Evolutionary conservation across 2,113 vertebrate genomes (phyloP), one percentile per base, ranked within the genome.

Genomic region (Nycticebus coucang): DNA sequence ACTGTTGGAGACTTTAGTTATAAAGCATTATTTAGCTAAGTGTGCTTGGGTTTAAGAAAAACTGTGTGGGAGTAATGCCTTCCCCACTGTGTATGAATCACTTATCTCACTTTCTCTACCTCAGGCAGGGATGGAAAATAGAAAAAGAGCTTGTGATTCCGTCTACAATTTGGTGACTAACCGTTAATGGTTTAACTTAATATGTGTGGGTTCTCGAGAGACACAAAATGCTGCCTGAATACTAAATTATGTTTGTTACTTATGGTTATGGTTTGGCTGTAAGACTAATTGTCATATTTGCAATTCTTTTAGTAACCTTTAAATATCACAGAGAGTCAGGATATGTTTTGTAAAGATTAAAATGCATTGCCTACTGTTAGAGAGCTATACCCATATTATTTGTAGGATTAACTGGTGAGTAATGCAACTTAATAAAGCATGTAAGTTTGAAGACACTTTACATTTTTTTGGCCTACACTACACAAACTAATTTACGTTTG

Each of bases 231-330:
- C 69, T 78, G 0, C 24, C 53, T 75, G 35, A 91, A 86, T 37
- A 37, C 28, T 60, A 62, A 91, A 80, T 91, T 97, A 30, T 80
- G 89, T 87, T 95, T 97, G 41, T 93, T 96, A 95, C 35, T 69
- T 92, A 66, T 4, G 72, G 18, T 66, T 87, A 59, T 55, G 71
- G 71, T 87, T 95, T 95, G 87, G 26, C 69, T 95, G 9, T 45
- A 86, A 24, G 22, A 37, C 86, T 92, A 96, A 95, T 53, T 85
- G 69, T 10, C 74, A 28, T 75, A 83, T 95, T 97, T 89, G n/a
- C 12, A 93, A 55, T 89, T 93, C 83, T 88, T 88, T 89, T 92
- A 83, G 89, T 95, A 93, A 89, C 28, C 24, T 74, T 91, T 62
- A 85, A 82, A 86, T 77, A 80, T 79, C 53, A 84, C 75, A 37